Evolutionary conservation across 2,888 invertebrate genomes (phyloP), one percentile per base, ranked within the genome.

Genomic region (Meandrusa payeni): DNA sequence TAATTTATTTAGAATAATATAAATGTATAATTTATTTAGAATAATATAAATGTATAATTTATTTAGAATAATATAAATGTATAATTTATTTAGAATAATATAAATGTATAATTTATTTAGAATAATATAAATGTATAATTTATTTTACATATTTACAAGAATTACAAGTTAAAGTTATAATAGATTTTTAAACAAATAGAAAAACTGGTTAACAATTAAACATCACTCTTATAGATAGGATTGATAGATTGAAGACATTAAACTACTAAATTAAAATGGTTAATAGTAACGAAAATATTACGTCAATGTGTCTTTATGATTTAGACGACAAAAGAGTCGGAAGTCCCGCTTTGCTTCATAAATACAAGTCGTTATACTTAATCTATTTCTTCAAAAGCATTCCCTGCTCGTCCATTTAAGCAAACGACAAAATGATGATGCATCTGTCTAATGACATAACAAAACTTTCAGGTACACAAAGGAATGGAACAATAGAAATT

Each of bases 71-170:
- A n/a, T n/a, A n/a, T n/a, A n/a, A n/a, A n/a, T n/a, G n/a, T n/a
- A n/a, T n/a, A n/a, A n/a, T n/a, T n/a, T n/a, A n/a, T n/a, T n/a
- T n/a, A n/a, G n/a, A n/a, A n/a, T n/a, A n/a, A n/a, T n/a, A n/a
- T n/a, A n/a, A n/a, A n/a, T n/a, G n/a, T n/a, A n/a, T n/a, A n/a
- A n/a, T n/a, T n/a, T n/a, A n/a, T n/a, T n/a, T n/a, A 31, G n/a
- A 3, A 10, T 13, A 41, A 44, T 43, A 54, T 60, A 51, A 55
- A 57, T 54, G 48, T n/a, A 50, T 57, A 57, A 41, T 80, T 77
- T 80, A 82, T 78, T 78, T 73, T 77, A 83, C 82, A 83, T 85
- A 85, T 85, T 81, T 83, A 83, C 85, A 83, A 82, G 75, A 74
- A 64, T 70, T 60, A 51, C 64, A 52, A 65, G 72, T 75, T 76